Conservation (phyloP, 2,888 invertebrate species). For the Eristalis pertinax region DNA sequence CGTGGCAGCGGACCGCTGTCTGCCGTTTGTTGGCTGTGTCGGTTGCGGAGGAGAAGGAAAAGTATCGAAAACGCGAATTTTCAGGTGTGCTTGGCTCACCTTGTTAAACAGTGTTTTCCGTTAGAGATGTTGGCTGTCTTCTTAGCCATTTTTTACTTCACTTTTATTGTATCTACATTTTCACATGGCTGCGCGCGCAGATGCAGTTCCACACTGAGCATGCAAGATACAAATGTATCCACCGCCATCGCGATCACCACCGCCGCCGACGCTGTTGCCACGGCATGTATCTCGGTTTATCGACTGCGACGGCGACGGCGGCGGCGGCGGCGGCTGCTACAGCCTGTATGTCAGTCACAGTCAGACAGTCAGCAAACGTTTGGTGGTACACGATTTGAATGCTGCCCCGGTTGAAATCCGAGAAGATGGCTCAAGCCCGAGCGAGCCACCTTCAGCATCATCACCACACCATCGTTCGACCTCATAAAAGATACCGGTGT, state of each 20-base stretch:
- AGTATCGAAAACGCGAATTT: slow-evolving; percentile 66
- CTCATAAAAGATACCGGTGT: slow-evolving; percentile 72
- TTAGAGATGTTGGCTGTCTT: slow-evolving; percentile 68
- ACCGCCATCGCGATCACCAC: slow-evolving; percentile 1
- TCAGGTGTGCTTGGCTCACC: slow-evolving; percentile 73
- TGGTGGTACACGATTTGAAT: slow-evolving; percentile 65
- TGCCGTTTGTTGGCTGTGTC: neutral
- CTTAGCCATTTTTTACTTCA: slow-evolving; percentile 61
- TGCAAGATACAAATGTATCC: slow-evolving; percentile 53
- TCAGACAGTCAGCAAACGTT: slow-evolving; percentile 57
- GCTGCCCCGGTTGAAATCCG: slow-evolving; percentile 60
- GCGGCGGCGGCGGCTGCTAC: neutral
- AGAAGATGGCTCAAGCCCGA: slow-evolving; percentile 40
- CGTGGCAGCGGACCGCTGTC: neutral
- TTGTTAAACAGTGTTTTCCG: slow-evolving; percentile 73
- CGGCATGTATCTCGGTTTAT: slow-evolving; percentile 5
- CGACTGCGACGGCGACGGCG: neutral
- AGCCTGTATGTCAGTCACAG: slow-evolving; percentile 54
- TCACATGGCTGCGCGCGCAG: slow-evolving; percentile 61
- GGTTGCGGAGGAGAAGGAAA: neutral
- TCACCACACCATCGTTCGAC: slow-evolving; percentile 48
- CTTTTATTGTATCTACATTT: slow-evolving; percentile 64
- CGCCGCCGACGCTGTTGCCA: neutral
- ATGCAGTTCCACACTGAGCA: slow-evolving; percentile 38
- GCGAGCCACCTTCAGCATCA: slow-evolving; percentile 58